These are phyloP conservation scores for Lutjanus campechanus DNA, from an alignment of 2,797 vertebrate species.

Conservation along the genomic window DNA sequence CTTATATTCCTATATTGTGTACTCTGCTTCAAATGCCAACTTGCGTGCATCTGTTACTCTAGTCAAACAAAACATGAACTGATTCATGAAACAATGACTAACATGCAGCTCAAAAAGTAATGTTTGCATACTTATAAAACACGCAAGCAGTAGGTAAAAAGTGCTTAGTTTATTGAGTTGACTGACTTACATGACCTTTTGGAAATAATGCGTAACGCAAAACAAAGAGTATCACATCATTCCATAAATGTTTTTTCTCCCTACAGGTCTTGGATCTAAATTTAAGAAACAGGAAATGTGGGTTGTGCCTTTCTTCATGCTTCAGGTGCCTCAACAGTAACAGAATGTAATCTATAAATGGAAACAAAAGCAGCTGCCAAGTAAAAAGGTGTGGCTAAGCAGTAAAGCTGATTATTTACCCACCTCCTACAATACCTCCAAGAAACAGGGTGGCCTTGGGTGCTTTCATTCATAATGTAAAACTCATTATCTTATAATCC, in stretches of 20 bases:
- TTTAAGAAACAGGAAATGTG: slow-evolving; percentile 51
- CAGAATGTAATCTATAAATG: slow-evolving; percentile 22
- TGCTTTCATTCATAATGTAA: not conserved
- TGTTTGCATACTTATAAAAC: not conserved
- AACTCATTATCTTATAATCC: not conserved
- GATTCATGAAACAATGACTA: not conserved
- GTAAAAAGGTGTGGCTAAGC: slow-evolving; percentile 21
- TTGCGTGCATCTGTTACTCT: not conserved
- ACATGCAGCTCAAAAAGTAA: not conserved
- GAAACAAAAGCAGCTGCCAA: slow-evolving; percentile 12
- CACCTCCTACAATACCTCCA: not conserved
- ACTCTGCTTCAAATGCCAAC: not conserved
- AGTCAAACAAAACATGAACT: not conserved
- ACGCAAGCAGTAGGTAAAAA: not conserved
- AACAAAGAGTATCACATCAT: not conserved
- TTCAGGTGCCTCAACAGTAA: slow-evolving; percentile 20
- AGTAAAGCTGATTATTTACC: not conserved
- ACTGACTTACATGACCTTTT: not conserved
- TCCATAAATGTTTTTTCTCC: slow-evolving; percentile 3
- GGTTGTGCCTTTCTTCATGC: slow-evolving; percentile 27
- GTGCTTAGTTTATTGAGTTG: not conserved
- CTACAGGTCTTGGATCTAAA: slow-evolving; percentile 11
- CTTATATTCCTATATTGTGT: not conserved
- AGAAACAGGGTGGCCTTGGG: not conserved
- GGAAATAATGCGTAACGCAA: not conserved